Percentiles rank a stretch among this genome's conserved stretches.
phyloP scores from a whole-genome alignment of 2,113 vertebrate species.

The Brachyhypopomus occidentalis region DNA sequence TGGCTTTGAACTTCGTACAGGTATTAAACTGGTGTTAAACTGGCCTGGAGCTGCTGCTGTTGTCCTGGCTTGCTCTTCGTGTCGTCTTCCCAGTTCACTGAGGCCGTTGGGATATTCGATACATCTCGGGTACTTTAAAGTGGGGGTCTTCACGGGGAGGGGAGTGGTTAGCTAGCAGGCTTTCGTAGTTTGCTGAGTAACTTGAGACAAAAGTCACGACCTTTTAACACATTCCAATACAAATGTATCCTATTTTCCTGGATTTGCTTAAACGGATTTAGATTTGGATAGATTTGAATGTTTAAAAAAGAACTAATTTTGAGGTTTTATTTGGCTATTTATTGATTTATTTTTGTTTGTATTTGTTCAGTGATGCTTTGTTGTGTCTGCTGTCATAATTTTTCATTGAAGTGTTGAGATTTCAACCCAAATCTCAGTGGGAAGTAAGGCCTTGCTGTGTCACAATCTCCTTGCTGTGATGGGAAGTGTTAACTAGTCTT shows the following conservation, averaged over 20 bases:
- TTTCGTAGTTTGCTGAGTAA: not conserved
- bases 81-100: not conserved
- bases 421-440: too few relatives aligned
- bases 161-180: not conserved
- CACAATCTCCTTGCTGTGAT: not conserved
- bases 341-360: too few relatives aligned
- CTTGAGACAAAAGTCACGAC: not conserved
- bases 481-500: not conserved
- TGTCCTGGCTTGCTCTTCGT: not conserved
- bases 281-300: too few relatives aligned
- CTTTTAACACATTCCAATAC: not conserved
- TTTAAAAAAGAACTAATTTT: too few relatives aligned
- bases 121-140: not conserved
- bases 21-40: not conserved
- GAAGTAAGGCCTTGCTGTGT: too few relatives aligned
- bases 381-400: too few relatives aligned
- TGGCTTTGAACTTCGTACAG: not conserved
- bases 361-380: too few relatives aligned
- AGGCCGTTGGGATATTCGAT: not conserved
- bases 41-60: conserved; percentile 22
- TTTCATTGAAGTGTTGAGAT: too few relatives aligned
- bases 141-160: too few relatives aligned
- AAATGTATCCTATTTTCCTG: not conserved
- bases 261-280: too few relatives aligned
- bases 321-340: too few relatives aligned